Base-by-base conservation (phyloP, 2,797 vertebrate genomes). In the Pangasius krempfi region DNA sequence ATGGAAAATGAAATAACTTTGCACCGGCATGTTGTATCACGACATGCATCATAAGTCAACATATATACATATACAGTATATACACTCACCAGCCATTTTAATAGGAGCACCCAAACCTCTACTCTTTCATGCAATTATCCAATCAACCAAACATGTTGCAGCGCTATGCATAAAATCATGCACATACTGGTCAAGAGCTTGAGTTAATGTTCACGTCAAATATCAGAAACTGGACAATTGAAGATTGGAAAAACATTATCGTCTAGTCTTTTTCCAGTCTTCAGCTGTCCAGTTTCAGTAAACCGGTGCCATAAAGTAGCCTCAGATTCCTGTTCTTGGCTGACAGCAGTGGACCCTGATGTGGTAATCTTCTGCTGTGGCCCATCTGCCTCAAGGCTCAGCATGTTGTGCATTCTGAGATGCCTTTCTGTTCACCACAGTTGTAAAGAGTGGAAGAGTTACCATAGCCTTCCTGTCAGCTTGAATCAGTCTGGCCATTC, bases 41-140 rank as follows among this genome's bases (percentile, higher is more conserved):
- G 25, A 40, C 93, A 93, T 93, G 91, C 92, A 94, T 94, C 92
- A 92, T 84, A 88, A 47, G 90, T 14, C 92, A 91, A 92, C 90
- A 89, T 86, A 88, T 85, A 90, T 47, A 80, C n/a, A 56, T 56
- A 79, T n/a, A 13, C 56, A 16, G 20, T 44, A 40, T 40, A 60
- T 81, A 60, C 3, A 33, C 18, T 27, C 5, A 40, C 9, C 33
- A 27, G 33, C 56, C 79, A 62, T 14, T 40, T 40, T 58, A 81
- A 20, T 80, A 56, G 5, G n/a, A 56, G 20, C 52, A 80, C 16
- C 18, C 30, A 58, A 6, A 80, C 0, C 30, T 1, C 30, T 80
- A 20, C 7, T 44, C 12, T 5, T 80, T 80, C 9, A 37, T 16
- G 18, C 37, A 80, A 37, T 80, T 27, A 47, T n/a, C 18, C 10